Conservation (phyloP, 2,113 vertebrate species). For the Neomonachus schauinslandi region DNA sequence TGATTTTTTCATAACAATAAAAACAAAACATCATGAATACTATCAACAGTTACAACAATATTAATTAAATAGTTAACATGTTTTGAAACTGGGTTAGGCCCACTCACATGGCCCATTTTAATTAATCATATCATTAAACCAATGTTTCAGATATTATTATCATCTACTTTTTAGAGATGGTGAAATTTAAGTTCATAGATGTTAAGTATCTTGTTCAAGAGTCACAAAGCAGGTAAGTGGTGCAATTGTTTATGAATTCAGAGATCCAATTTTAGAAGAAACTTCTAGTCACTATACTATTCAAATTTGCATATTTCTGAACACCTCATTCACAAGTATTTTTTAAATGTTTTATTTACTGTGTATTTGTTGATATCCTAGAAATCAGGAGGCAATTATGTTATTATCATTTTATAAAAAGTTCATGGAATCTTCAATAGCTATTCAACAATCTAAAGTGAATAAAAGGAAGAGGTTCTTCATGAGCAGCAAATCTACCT, state of each 20-base stretch:
- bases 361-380: background rate
- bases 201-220: background rate
- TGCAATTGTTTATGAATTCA: background rate
- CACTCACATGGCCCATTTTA: background rate
- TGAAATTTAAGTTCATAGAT: background rate
- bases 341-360: background rate
- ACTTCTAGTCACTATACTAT: background rate
- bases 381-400: background rate
- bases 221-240: background rate
- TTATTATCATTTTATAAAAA: background rate
- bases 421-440: background rate
- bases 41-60: background rate
- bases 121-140: background rate
- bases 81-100: background rate
- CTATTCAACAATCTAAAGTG: background rate
- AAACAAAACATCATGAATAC: background rate
- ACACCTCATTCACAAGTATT: background rate
- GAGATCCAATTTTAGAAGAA: background rate
- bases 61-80: background rate
- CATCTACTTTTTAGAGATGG: background rate
- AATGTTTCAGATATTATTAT: background rate
- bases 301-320: background rate
- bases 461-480: background rate
- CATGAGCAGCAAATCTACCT: background rate
- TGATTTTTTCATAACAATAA: background rate